A percentile compares a stretch with the other conserved stretches of the same genome.
Evolutionary conservation across 2,113 vertebrate species (phyloP).

Genomic region (Etheostoma cragini): DNA sequence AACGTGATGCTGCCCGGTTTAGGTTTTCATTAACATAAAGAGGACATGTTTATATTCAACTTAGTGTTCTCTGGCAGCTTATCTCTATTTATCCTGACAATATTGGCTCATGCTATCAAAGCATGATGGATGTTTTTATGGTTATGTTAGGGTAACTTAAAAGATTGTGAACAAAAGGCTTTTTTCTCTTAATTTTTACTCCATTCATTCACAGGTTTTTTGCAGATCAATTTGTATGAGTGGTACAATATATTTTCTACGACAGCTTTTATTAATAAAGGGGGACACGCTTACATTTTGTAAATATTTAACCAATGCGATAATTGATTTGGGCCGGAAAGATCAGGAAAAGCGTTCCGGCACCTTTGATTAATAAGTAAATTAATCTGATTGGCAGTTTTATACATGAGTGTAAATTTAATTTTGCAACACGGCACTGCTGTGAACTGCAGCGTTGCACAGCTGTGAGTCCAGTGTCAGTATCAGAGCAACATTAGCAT

Average conservation of each 20-base stretch:
- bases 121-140: not conserved
- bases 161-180: not conserved
- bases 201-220: not conserved
- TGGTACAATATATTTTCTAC: not conserved
- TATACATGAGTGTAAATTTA: too few species aligned
- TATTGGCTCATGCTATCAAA: not conserved
- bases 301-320: not conserved
- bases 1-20: not conserved
- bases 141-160: not conserved
- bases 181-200: not conserved
- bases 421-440: too few species aligned
- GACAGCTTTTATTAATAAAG: not conserved
- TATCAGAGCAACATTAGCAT: not conserved
- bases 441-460: too few species aligned
- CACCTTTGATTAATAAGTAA: too few species aligned
- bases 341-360: too few species aligned
- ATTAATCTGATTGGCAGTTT: too few species aligned
- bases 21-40: constrained; percentile 13
- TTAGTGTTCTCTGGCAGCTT: not conserved
- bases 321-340: not conserved
- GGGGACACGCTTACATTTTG: not conserved
- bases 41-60: not conserved
- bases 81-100: not conserved
- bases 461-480: too few species aligned
- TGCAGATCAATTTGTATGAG: not conserved